Evolutionary conservation across 2,113 vertebrate genomes (phyloP).

Genomic region (Riparia riparia): DNA sequence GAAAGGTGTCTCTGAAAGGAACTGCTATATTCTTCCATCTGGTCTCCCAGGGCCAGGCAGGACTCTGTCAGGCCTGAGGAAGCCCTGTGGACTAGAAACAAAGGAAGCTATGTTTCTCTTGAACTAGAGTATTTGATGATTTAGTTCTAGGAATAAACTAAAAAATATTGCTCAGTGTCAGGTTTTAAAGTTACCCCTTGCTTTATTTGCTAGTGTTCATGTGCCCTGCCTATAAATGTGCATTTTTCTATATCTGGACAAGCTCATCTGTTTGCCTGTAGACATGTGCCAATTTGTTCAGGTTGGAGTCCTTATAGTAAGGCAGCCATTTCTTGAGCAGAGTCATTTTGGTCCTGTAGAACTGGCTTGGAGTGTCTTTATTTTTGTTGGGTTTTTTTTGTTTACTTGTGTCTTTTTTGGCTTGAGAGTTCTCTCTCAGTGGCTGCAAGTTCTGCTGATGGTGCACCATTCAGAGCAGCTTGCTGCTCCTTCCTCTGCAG

Average conservation of each 20-base stretch:
- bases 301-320: not conserved
- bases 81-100: not conserved
- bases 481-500: constrained; percentile 17
- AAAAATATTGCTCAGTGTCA: not conserved
- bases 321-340: not conserved
- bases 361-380: not conserved
- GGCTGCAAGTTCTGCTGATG: constrained; percentile 36
- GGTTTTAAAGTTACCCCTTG: not conserved
- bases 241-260: not conserved
- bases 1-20: not conserved
- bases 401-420: not conserved
- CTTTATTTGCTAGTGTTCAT: not conserved
- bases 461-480: not conserved
- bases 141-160: not conserved
- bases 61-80: not conserved
- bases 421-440: not conserved
- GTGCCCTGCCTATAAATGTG: not conserved
- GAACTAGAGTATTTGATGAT: not conserved
- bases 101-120: not conserved
- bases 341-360: not conserved
- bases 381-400: not conserved
- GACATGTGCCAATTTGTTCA: not conserved
- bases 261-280: not conserved
- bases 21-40: not conserved
- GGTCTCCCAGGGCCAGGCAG: not conserved